Base-by-base conservation (phyloP, 1,140 invertebrate genomes). In the Megalonaias nervosa region DNA sequence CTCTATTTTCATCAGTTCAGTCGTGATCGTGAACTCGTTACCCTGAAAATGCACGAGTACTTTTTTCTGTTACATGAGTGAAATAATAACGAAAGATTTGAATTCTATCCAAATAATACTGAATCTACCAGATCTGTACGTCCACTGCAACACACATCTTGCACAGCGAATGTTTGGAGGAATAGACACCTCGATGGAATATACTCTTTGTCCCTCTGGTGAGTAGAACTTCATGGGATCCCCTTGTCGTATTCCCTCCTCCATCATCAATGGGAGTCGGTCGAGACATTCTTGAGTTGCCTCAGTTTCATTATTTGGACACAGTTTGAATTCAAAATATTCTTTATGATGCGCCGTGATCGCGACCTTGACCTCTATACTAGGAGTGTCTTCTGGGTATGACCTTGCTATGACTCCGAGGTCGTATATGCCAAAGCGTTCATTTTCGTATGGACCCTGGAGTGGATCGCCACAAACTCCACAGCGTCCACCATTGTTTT, bases 91-190 rank as follows among this genome's bases (percentile, higher is more conserved):
- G 5, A 38, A 38, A 38, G 0, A 38, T 6, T 38, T 5, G 2
- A 38, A 38, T 38, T 38, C 38, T 38, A 9, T 9, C 38, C 4
- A 38, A 31, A 31, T 14, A 56, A 64, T 19, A 31, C 97, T 61
- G 57, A 48, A 76, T 77, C 82, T 89, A 94, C 95, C 96, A 79
- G 96, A 96, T 75, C 94, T 95, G 88, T 97, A 97, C 69, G 94
- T 96, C 96, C 96, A 97, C 86, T 97, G 96, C 1, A 97, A 86
- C 0, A 97, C 95, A 84, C 96, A 97, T 80, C 97, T 95, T 0
- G 94, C 93, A 83, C 96, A 97, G 1, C 95, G 96, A 1, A 97
- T 84, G 81, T 94, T 96, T 0, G 94, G 91, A 0, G 97, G 97
- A 62, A 98, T 89, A 23, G 74, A 92, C 23, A 77, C 75, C 38